Percentiles rank a stretch among this genome's conserved stretches.
Evolutionary conservation across 1,140 invertebrate genomes (phyloP).

Genomic region (Ips typographus): DNA sequence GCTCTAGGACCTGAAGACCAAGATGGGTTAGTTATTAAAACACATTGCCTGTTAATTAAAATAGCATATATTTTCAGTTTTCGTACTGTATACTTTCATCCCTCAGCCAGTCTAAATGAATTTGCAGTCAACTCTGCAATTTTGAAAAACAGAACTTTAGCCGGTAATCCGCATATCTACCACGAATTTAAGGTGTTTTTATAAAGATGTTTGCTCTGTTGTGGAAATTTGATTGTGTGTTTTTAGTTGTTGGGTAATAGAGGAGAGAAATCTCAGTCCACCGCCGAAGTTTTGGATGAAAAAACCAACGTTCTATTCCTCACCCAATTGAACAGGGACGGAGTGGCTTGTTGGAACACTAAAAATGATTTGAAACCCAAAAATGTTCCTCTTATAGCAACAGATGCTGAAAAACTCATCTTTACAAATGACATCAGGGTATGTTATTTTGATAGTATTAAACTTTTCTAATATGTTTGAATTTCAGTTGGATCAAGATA

Average conservation of each 20-base stretch:
- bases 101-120: conserved; percentile 72
- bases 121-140: conserved; percentile 71
- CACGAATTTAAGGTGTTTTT: conserved; percentile 45
- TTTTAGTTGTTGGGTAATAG: conserved; percentile 61
- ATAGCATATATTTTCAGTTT: conserved; percentile 45
- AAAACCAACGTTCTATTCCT: conserved; percentile 64
- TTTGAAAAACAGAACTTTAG: conserved; percentile 66
- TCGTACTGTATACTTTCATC: conserved; percentile 74
- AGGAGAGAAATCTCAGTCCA: conserved; percentile 61
- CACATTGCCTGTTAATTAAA: background rate
- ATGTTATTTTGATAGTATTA: conserved; percentile 15
- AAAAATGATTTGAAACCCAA: conserved; percentile 57
- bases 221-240: background rate
- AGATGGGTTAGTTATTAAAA: conserved; percentile 34
- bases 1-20: conserved; percentile 53
- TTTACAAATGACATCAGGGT: conserved; percentile 71
- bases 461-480: background rate
- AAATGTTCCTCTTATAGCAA: conserved; percentile 60
- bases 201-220: background rate
- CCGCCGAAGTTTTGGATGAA: conserved; percentile 62
- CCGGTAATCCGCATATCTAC: conserved; percentile 46
- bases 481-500: conserved; percentile 58
- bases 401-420: conserved; percentile 61
- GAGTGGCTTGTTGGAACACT: conserved; percentile 71
- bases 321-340: conserved; percentile 65